phyloP scores from a whole-genome alignment of 1,140 invertebrate species.

The Artemia franciscana region DNA sequence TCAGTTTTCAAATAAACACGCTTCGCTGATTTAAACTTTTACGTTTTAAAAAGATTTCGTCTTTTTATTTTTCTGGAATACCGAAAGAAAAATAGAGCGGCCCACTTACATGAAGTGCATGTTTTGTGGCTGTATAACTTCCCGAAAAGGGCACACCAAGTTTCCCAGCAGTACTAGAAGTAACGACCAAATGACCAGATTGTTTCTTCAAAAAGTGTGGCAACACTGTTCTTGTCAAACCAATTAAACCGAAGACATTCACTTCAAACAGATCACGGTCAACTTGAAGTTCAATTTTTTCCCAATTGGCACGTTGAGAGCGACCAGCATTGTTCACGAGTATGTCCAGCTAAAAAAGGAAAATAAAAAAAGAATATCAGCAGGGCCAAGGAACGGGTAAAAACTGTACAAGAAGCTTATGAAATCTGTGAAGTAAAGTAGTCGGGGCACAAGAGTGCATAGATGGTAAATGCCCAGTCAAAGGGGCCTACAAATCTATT shows the following conservation, averaged over 20 bases:
- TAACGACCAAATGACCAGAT: constrained; percentile 43
- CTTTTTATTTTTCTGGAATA: too few species aligned
- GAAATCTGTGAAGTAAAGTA: too few species aligned
- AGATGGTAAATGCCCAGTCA: too few species aligned
- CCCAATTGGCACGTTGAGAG: constrained; percentile 50
- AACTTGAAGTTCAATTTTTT: constrained; percentile 43
- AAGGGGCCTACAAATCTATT: too few species aligned
- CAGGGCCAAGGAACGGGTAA: too few species aligned
- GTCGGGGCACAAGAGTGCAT: too few species aligned
- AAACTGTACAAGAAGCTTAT: too few species aligned
- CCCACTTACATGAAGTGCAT: constrained; percentile 45
- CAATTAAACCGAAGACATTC: constrained; percentile 51
- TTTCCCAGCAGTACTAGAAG: constrained; percentile 44
- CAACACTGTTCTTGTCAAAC: constrained; percentile 38
- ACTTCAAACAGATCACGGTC: constrained; percentile 54
- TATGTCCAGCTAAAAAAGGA: constrained; percentile 54
- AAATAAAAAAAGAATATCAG: too few species aligned
- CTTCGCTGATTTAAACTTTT: too few species aligned
- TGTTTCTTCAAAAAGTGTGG: constrained; percentile 32
- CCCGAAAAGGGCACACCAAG: constrained; percentile 41
- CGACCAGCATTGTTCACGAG: constrained; percentile 59
- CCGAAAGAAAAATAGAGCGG: neutral
- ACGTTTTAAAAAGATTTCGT: too few species aligned
- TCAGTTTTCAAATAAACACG: too few species aligned
- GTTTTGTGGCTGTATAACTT: constrained; percentile 53